Evolutionary conservation across 1,140 invertebrate species (phyloP).

Genomic region (Potamilus streckersoni): DNA sequence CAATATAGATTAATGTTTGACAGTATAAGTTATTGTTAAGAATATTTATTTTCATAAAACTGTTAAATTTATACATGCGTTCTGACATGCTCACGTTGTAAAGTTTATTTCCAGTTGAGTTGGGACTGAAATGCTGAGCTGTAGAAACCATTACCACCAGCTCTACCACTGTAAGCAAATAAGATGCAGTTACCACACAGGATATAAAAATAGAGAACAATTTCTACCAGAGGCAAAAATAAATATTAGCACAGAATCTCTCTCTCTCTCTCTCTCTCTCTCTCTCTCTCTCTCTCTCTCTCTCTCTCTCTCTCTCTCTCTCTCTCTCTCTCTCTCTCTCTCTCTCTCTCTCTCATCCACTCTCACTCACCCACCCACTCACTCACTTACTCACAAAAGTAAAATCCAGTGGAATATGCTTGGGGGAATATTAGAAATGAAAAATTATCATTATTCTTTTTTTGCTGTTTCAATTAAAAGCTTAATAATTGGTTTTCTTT

Average conservation of each 20-base stretch:
- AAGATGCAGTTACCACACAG: background rate
- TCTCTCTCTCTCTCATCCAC: too few relatives aligned
- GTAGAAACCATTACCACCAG: slow-evolving; percentile 91
- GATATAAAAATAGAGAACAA: background rate
- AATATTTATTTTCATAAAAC: background rate
- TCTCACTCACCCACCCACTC: too few relatives aligned
- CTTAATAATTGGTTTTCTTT: too few relatives aligned
- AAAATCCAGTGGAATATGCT: too few relatives aligned
- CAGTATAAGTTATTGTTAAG: background rate
- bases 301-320: background rate
- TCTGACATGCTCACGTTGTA: slow-evolving; percentile 94
- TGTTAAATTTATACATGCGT: slow-evolving; percentile 57
- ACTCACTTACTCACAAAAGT: too few relatives aligned
- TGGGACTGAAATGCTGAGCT: slow-evolving; percentile 97
- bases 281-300: too few relatives aligned
- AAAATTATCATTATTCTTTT: too few relatives aligned
- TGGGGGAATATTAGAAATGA: too few relatives aligned
- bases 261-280: background rate
- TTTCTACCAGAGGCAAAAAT: background rate
- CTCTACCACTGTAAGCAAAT: slow-evolving; percentile 78
- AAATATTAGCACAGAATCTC: background rate
- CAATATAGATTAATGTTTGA: background rate
- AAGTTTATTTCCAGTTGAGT: slow-evolving; percentile 93
- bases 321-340: too few relatives aligned
- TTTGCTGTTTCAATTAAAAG: too few relatives aligned